Percentiles rank a stretch among this genome's conserved stretches.
Conservation (phyloP, 2,113 vertebrate species). For the Paratilapia polleni region DNA sequence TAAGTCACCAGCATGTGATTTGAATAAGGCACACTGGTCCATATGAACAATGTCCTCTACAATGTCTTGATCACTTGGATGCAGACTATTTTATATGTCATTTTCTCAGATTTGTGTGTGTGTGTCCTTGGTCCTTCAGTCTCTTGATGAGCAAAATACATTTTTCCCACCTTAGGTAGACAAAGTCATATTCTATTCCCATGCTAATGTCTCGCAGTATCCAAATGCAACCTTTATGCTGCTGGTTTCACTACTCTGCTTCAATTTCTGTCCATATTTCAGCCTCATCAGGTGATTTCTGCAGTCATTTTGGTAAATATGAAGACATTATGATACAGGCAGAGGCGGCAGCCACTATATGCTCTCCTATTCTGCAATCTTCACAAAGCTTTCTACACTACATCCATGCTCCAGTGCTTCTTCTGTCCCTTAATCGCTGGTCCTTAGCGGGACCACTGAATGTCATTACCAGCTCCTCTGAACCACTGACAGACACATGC, state of each 20-base stretch:
- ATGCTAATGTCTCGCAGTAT: background rate
- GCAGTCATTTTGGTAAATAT: conserved; percentile 45
- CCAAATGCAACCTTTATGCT: conserved; percentile 14
- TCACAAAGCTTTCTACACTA: conserved; percentile 29
- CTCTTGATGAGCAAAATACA: background rate
- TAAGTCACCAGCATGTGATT: background rate
- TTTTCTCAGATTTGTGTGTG: background rate
- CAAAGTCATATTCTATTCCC: conserved; percentile 14
- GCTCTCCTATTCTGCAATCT: conserved; percentile 38
- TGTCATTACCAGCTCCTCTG: conserved; percentile 62
- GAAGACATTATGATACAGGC: conserved; percentile 57
- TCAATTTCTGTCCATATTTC: conserved; percentile 49
- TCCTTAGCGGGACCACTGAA: conserved; percentile 59
- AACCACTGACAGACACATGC: conserved; percentile 60
- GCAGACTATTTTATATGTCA: background rate
- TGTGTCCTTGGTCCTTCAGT: background rate
- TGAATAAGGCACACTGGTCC: background rate
- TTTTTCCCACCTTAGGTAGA: background rate
- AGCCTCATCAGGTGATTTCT: conserved; percentile 39
- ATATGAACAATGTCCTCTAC: background rate
- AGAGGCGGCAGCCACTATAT: conserved; percentile 3
- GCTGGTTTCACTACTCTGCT: conserved; percentile 1
- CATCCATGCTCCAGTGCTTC: conserved; percentile 42
- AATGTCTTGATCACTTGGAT: background rate
- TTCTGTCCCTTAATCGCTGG: conserved; percentile 51